Evolutionary conservation across 1,140 invertebrate species (phyloP), one percentile per base, ranked within the genome.

Genomic region (Philaenus spumarius): DNA sequence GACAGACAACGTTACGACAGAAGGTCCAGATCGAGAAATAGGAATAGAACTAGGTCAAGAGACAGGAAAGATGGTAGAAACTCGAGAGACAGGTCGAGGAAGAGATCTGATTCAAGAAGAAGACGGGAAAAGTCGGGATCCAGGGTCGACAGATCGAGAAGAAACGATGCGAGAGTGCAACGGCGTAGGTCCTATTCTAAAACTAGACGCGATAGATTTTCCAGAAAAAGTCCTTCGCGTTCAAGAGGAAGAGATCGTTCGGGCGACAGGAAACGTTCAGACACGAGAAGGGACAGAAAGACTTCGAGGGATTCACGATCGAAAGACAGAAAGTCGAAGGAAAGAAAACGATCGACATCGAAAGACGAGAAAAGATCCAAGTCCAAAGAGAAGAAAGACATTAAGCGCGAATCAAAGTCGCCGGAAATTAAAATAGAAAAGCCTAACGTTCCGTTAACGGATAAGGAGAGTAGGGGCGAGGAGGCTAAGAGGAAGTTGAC

Each of bases 251-350:
- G 30, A 17, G 47, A 50, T 6, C 14, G 47, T 23, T 15, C n/a
- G n/a, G n/a, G n/a, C n/a, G n/a, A n/a, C n/a, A n/a, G n/a, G n/a
- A n/a, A n/a, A n/a, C n/a, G n/a, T n/a, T n/a, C n/a, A n/a, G n/a
- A n/a, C n/a, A n/a, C n/a, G n/a, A n/a, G 14, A 56, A 26, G 40
- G 15, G 52, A 42, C 12, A 39, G 55, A 17, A 37, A 19, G n/a
- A 58, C 48, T 34, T 58, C n/a, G n/a, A n/a, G n/a, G n/a, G n/a
- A n/a, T n/a, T n/a, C 19, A 34, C 42, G 61, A 15, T 56, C 51
- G 0, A 47, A 45, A 54, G 37, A 48, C 17, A 53, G 40, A 26
- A 19, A 24, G 11, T 26, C 46, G 14, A 20, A 35, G 7, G 48
- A 52, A 53, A 42, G 39, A 9, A 45, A 51, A 42, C 42, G 42